Conservation (phyloP, 2,113 vertebrate genomes). For the Pogona vitticeps region DNA sequence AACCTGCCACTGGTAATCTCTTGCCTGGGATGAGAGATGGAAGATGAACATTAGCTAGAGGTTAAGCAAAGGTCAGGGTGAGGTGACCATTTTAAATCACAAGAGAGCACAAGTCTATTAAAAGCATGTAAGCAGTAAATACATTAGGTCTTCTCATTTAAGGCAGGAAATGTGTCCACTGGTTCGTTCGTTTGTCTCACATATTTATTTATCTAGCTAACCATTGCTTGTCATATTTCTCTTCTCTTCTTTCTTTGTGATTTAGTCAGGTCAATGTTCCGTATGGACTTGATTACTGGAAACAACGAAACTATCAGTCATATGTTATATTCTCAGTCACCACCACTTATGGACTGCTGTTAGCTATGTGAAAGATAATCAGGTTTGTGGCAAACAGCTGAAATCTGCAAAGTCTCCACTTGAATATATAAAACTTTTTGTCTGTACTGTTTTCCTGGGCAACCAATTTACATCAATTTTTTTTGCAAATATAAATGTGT, state of each 20-base stretch:
- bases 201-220: background rate
- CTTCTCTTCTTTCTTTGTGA: background rate
- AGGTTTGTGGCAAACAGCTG: background rate
- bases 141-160: background rate
- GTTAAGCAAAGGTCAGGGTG: background rate
- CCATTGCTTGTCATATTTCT: background rate
- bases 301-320: background rate
- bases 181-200: background rate
- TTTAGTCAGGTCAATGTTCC: background rate
- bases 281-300: background rate
- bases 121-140: background rate
- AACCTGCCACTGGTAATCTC: background rate
- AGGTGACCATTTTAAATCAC: background rate
- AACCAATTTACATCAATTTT: too few relatives aligned
- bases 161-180: background rate
- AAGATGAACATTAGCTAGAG: background rate
- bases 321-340: background rate
- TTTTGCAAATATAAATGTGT: background rate
- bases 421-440: background rate
- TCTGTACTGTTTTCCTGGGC: too few relatives aligned
- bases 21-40: background rate
- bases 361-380: background rate
- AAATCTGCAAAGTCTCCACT: background rate
- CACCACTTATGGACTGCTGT: background rate
- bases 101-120: background rate